Evolutionary conservation across 2,797 vertebrate species (phyloP).

Genomic region (Percopsis omiscomaycus): DNA sequence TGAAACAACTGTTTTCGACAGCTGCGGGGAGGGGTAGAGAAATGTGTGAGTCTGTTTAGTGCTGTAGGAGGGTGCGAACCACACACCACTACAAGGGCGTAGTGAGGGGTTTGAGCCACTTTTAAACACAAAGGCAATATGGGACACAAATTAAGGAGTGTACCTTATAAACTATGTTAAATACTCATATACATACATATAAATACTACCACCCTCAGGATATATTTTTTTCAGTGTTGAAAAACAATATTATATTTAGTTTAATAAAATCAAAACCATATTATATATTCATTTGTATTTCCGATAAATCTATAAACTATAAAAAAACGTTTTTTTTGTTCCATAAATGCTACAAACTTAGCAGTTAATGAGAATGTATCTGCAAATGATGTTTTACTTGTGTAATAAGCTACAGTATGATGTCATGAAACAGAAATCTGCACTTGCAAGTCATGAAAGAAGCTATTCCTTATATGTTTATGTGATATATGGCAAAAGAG

Average conservation of each 20-base stretch:
- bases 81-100: no score
- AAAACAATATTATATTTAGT: slow-evolving; percentile 38
- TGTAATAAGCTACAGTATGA: slow-evolving; percentile 51
- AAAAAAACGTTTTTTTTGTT: slow-evolving; percentile 17
- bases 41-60: slow-evolving; percentile 25
- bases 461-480: slow-evolving; percentile 42
- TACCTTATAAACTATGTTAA: no score
- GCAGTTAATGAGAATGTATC: slow-evolving; percentile 27
- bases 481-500: slow-evolving; percentile 35
- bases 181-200: no score
- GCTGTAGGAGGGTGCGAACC: background rate
- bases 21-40: no score
- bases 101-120: no score
- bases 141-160: no score
- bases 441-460: slow-evolving; percentile 38
- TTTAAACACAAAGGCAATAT: no score
- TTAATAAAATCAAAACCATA: slow-evolving; percentile 26
- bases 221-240: slow-evolving; percentile 34
- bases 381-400: slow-evolving; percentile 30
- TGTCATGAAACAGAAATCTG: slow-evolving; percentile 44
- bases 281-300: slow-evolving; percentile 39
- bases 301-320: slow-evolving; percentile 45
- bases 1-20: no score
- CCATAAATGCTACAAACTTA: slow-evolving; percentile 37
- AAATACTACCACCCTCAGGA: slow-evolving; percentile 54